Evolutionary conservation across 1,140 invertebrate genomes (phyloP), one percentile per base, ranked within the genome.

Genomic region (Gryon sp.): DNA sequence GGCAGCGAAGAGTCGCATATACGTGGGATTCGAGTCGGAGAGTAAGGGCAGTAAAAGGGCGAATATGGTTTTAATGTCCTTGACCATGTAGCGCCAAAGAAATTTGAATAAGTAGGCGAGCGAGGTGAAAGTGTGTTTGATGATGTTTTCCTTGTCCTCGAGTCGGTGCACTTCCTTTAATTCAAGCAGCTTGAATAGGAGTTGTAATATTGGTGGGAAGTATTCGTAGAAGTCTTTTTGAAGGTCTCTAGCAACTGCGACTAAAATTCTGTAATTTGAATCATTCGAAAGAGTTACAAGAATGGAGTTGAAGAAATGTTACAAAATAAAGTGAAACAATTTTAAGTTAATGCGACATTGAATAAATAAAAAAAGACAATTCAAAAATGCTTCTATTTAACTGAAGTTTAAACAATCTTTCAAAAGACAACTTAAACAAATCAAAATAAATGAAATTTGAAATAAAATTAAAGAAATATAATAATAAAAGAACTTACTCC

Each of bases 1-100:
- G 1, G 95, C 95, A n/a, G 96, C 96, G 91, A 98, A 98, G 84
- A 93, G 93, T 72, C 93, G 93, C n/a, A 98, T 93, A 82, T 97
- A 96, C 46, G 92, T 90, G 50, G 94, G 94, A 57, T 92, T 90
- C 2, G 89, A 87, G 38, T 93, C 92, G 68, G 92, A 92, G 4
- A 98, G 82, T 0, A 98, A 83, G 0, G 95, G 94, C 14, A 95
- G 85, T 28, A 97, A 92, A 28, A 92, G 89, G 40, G 92, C 92
- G 63, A 96, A 92, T 0, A 97, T 91, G 19, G 90, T 90, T 28
- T 92, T 89, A 34, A 97, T 92, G 84, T 98, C 93, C 82, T 93
- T 94, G 1, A 97, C 91, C 41, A 98, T 89, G 82, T 92, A 94
- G 11, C 94, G 90, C 91, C 95, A 96, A 8, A 98, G 87, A 53